Percentiles rank a stretch among this genome's conserved stretches.
These are phyloP conservation scores for Haliaeetus leucogaster DNA, from an alignment of 2,113 vertebrate species.

Conservation along the genomic window DNA sequence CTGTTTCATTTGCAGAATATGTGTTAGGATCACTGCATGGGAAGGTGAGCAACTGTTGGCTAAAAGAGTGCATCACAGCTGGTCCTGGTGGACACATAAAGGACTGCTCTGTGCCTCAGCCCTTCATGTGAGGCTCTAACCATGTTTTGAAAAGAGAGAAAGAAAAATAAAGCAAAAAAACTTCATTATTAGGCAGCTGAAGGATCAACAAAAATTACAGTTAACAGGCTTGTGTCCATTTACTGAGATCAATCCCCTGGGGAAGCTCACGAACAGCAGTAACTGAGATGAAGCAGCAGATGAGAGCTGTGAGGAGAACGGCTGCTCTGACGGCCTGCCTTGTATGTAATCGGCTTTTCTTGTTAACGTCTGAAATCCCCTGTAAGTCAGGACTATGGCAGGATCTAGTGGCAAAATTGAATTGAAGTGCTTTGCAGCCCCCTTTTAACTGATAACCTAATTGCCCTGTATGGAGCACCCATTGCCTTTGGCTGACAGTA, in stretches of 20 bases:
- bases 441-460: not conserved
- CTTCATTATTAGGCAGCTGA: conserved; percentile 27
- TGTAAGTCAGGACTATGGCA: not conserved
- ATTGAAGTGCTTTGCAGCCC: not conserved
- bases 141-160: not conserved
- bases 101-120: not conserved
- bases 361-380: conserved; percentile 49
- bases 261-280: not conserved
- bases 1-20: not conserved
- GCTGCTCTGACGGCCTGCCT: not conserved
- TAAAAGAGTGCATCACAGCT: not conserved
- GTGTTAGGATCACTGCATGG: not conserved
- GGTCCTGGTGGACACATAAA: not conserved
- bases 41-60: not conserved
- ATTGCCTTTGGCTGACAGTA: not conserved
- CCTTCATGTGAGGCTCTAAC: not conserved
- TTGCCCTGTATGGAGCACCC: not conserved
- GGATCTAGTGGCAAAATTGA: not conserved
- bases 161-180: not conserved
- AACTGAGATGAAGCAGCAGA: not conserved
- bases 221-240: conserved; percentile 41
- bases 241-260: not conserved
- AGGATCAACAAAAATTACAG: conserved; percentile 13
- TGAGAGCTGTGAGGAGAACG: not conserved
- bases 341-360: conserved; percentile 42